Percentiles rank a stretch among this genome's conserved stretches.
Conservation (phyloP, 2,113 vertebrate species). For the Pseudopodoces humilis region DNA sequence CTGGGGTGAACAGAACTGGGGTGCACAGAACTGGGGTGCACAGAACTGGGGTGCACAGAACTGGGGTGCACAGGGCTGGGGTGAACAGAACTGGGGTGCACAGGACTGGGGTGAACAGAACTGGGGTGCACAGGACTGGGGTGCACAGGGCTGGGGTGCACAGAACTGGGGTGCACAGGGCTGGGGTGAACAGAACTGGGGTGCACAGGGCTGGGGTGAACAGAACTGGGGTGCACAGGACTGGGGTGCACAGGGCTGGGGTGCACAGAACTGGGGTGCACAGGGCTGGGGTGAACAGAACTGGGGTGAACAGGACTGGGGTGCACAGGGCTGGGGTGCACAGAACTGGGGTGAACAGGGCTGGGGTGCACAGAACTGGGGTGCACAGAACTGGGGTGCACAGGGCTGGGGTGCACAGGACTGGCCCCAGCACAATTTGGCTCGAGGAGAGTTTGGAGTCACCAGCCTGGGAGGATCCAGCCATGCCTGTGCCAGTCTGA, state of each 20-base stretch:
- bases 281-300: accelerated
- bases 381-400: accelerated
- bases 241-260: neutral
- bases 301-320: accelerated
- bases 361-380: accelerated
- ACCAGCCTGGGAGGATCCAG: neutral
- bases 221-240: neutral
- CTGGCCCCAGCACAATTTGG: neutral
- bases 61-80: too few relatives aligned
- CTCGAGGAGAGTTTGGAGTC: neutral
- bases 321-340: accelerated
- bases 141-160: too few relatives aligned
- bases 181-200: too few relatives aligned
- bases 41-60: neutral
- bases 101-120: too few relatives aligned
- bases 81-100: too few relatives aligned
- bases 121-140: too few relatives aligned
- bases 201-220: accelerated
- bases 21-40: neutral
- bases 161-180: too few relatives aligned
- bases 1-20: neutral
- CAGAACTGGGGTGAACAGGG: accelerated
- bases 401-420: neutral
- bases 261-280: accelerated
- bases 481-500: neutral